Base-by-base conservation (phyloP, 1,140 invertebrate genomes). In the Polypedilum vanderplanki region DNA sequence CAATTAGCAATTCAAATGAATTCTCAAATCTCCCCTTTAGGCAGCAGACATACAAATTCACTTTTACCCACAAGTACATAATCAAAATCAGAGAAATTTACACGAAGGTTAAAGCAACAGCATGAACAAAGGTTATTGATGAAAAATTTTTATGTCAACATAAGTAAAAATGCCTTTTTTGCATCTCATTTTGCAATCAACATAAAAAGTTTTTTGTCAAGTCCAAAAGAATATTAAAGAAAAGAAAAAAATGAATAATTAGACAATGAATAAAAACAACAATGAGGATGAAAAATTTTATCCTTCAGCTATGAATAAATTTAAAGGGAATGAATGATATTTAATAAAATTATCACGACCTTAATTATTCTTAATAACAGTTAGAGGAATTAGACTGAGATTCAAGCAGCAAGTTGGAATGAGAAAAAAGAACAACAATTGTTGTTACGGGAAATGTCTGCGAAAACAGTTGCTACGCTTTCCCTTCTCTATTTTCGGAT, bases 311-410 rank as follows among this genome's bases (percentile, higher is more conserved):
- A 70, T 70, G 65, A 70, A 70, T 70, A 70, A 70, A 70, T 70
- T 33, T 70, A 70, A 70, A 70, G 20, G 46, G 46, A 57, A 57
- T 57, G 65, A 70, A 70, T 70, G 65, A 70, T 70, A 70, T 70
- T 57, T 70, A 70, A 70, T 70, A 70, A 70, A 70, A 70, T 70
- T 70, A 70, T 70, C 65, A 70, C 65, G 65, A 70, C 65, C 65
- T 70, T 70, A 70, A 70, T 70, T 70, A 22, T 70, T 70, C 65
- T 22, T 70, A 70, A 70, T 70, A 70, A 70, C 20, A 70, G 18
- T 70, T 20, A 70, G 17, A 70, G 17, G 65, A 70, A 18, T 20
- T 18, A 22, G 65, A 18, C 17, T 12, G 46, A 57, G 10, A 57
- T 57, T 12, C 7, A 67, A 18, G 17, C 17, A 70, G 20, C 5